Evolutionary conservation across 2,113 vertebrate species (phyloP).

Genomic region (Phoenicopterus ruber): DNA sequence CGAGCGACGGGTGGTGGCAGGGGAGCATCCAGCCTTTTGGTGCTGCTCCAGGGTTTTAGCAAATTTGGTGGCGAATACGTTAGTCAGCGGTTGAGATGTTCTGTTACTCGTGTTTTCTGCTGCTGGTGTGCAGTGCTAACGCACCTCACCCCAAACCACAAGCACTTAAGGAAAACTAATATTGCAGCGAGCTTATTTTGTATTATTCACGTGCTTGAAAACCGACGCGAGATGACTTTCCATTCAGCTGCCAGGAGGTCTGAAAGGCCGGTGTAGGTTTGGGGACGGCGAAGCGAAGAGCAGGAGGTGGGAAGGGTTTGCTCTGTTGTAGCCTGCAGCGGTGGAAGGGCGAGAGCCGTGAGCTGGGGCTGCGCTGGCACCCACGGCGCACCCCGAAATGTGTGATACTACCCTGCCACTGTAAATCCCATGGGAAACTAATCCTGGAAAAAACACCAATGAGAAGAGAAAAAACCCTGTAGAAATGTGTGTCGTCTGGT

Average conservation of each 20-base stretch:
- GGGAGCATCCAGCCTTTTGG: too few relatives aligned
- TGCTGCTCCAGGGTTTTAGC: too few relatives aligned
- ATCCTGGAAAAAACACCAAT: not conserved
- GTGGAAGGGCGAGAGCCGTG: not conserved
- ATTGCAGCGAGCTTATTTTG: not conserved
- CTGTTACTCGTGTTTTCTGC: not conserved
- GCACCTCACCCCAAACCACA: not conserved
- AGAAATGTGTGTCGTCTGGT: not conserved
- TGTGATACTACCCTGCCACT: not conserved
- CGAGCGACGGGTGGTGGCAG: not conserved
- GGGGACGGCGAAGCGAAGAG: not conserved
- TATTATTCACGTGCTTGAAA: not conserved
- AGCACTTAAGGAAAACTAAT: not conserved
- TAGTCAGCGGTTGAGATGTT: not conserved
- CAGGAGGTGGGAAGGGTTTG: not conserved
- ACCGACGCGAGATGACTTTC: not conserved
- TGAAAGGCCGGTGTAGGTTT: not conserved
- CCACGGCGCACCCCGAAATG: accelerated
- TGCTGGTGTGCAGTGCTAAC: not conserved
- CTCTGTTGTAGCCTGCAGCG: not conserved
- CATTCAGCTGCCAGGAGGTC: not conserved
- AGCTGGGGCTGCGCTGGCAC: not conserved
- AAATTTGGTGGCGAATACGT: not conserved
- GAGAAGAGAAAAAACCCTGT: not conserved
- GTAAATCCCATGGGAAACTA: not conserved